Percentiles rank a stretch among this genome's conserved stretches.
These are phyloP conservation scores for Amphibalanus amphitrite DNA, from an alignment of 1,140 invertebrate genomes.

Conservation along the genomic window DNA sequence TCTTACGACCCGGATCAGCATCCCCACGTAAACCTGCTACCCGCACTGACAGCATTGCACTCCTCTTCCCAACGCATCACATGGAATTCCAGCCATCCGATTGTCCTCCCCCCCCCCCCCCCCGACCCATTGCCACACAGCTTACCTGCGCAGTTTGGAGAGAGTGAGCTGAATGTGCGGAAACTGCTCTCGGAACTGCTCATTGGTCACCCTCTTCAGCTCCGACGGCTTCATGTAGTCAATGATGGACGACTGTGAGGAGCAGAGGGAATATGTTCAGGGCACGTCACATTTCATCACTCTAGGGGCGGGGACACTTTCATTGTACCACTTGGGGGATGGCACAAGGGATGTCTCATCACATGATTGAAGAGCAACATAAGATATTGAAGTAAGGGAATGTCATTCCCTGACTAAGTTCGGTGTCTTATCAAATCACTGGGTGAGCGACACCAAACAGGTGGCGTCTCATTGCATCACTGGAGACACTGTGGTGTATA, in stretches of 20 bases:
- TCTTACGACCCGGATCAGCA: too few relatives aligned
- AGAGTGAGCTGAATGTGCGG: slow-evolving; percentile 84
- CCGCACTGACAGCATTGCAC: too few relatives aligned
- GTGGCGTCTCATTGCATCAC: too few relatives aligned
- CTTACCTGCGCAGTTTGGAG: slow-evolving; percentile 86
- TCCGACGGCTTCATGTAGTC: slow-evolving; percentile 93
- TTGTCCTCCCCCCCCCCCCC: too few relatives aligned
- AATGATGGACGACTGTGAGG: slow-evolving; percentile 65
- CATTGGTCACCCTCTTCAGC: slow-evolving; percentile 92
- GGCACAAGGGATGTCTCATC: background rate
- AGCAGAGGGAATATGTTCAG: background rate
- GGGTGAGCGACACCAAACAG: background rate
- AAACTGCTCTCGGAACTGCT: slow-evolving; percentile 90
- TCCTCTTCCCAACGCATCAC: too few relatives aligned
- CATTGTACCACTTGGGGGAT: background rate
- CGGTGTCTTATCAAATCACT: background rate
- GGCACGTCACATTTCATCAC: background rate
- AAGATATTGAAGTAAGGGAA: background rate
- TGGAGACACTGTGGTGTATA: too few relatives aligned
- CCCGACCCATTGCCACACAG: background rate
- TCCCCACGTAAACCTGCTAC: too few relatives aligned
- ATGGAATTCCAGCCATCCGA: too few relatives aligned
- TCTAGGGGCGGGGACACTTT: background rate
- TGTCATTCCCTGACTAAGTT: background rate
- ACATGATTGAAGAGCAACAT: background rate